phyloP scores from a whole-genome alignment of 2,113 vertebrate species.

The Mus pahari region DNA sequence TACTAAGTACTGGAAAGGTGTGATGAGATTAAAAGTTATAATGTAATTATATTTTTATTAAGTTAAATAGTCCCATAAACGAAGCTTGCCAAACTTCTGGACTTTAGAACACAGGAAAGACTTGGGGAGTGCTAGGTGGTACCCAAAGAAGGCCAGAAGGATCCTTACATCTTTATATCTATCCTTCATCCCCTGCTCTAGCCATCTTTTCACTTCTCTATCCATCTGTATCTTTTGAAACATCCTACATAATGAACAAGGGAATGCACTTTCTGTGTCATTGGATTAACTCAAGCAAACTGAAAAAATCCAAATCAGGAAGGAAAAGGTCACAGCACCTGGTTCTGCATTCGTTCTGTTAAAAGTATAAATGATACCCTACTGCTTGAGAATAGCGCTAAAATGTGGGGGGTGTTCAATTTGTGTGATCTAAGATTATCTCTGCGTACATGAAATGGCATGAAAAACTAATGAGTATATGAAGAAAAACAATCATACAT shows the following conservation, averaged over 20 bases:
- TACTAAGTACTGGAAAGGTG: neutral
- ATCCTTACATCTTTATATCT: rapidly evolving
- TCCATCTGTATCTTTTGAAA: neutral
- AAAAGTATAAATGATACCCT: neutral
- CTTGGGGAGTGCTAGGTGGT: rapidly evolving
- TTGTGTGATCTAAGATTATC: neutral
- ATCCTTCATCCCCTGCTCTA: too few species aligned
- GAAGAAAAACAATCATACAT: neutral
- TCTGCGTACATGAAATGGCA: neutral
- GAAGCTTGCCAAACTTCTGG: neutral
- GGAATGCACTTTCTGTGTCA: neutral
- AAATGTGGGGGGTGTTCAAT: neutral
- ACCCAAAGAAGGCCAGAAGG: neutral
- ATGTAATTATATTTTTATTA: too few species aligned
- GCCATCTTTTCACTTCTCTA: neutral
- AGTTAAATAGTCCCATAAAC: neutral
- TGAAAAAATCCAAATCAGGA: neutral
- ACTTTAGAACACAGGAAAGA: neutral
- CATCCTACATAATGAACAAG: neutral
- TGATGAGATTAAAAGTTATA: neutral
- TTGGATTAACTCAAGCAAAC: neutral
- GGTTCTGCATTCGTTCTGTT: neutral
- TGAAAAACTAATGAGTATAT: neutral
- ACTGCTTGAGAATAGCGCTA: neutral
- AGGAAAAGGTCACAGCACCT: neutral